Conservation (phyloP, 2,888 invertebrate genomes). For the Hololepta plana region DNA sequence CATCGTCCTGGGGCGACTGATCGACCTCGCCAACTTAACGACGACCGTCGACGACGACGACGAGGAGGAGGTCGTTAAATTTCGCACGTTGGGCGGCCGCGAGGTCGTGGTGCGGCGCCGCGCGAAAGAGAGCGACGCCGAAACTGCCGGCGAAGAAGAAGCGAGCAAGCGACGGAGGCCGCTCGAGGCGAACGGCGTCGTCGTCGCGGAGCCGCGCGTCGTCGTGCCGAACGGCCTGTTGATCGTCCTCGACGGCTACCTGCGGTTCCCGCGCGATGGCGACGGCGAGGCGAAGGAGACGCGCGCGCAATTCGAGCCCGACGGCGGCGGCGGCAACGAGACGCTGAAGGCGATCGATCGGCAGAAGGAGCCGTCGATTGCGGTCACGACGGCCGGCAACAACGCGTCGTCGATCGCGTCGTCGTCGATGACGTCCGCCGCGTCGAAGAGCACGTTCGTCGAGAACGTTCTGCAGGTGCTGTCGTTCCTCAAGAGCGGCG, state of each 20-base stretch:
- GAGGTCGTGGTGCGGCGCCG: conserved; percentile 19
- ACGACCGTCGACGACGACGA: conserved; percentile 19
- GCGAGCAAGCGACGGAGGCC: conserved; percentile 15
- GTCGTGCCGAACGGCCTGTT: conserved; percentile 28
- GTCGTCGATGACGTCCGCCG: not conserved
- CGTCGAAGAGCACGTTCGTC: conserved; percentile 23
- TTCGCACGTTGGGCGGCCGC: conserved; percentile 29
- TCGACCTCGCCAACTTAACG: conserved; percentile 31
- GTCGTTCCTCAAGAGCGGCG: conserved; percentile 40
- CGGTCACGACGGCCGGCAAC: conserved; percentile 14
- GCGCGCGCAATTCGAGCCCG: conserved; percentile 11
- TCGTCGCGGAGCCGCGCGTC: conserved; percentile 22
- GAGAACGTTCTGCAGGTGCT: conserved; percentile 34
- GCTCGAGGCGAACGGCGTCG: conserved; percentile 27
- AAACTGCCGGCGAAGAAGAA: conserved; percentile 15
- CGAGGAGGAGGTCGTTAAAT: conserved; percentile 15
- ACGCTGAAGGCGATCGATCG: conserved; percentile 9
- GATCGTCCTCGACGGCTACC: conserved; percentile 27
- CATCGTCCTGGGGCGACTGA: conserved; percentile 35
- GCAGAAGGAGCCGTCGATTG: conserved; percentile 15
- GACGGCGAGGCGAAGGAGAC: conserved; percentile 11
- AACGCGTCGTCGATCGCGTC: conserved; percentile 9
- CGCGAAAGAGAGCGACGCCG: conserved; percentile 17
- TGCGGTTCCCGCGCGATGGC: conserved; percentile 26
- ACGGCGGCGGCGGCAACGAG: conserved; percentile 8